These are phyloP conservation scores for Platysteira castanea DNA, from an alignment of 2,113 vertebrate species.

Conservation along the genomic window DNA sequence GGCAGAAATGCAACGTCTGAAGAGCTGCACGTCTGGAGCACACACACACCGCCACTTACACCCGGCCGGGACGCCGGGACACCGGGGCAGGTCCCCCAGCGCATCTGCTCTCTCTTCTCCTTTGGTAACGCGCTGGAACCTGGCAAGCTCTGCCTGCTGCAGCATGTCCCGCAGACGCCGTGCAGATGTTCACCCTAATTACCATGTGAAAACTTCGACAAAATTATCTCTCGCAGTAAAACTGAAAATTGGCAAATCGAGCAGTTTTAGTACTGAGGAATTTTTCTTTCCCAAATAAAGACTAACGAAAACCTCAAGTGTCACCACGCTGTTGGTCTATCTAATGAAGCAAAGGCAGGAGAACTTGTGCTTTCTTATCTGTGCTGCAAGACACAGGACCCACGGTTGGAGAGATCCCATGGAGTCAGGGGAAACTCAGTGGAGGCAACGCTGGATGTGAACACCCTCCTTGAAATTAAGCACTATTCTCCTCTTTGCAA, in stretches of 20 bases:
- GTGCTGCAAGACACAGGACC: neutral
- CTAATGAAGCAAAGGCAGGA: neutral
- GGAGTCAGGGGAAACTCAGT: neutral
- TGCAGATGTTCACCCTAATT: neutral
- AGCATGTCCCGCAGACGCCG: neutral
- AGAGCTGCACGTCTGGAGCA: neutral
- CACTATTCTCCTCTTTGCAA: neutral
- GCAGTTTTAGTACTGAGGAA: neutral
- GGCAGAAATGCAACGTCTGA: neutral
- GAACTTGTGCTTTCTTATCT: neutral
- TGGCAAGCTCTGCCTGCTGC: neutral
- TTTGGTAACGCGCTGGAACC: neutral
- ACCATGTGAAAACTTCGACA: neutral
- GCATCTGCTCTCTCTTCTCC: neutral
- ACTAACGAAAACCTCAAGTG: neutral
- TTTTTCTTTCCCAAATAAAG: neutral
- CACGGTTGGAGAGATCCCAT: fast-evolving
- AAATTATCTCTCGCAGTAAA: neutral
- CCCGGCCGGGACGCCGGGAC: no score
- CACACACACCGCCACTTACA: no score
- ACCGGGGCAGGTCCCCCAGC: neutral
- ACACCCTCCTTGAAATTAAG: neutral
- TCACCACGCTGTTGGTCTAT: neutral
- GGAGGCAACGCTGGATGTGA: neutral
- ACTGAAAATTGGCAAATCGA: neutral